These are phyloP conservation scores for Sciurus niger DNA, from an alignment of 2,113 vertebrate species.

Conservation along the genomic window DNA sequence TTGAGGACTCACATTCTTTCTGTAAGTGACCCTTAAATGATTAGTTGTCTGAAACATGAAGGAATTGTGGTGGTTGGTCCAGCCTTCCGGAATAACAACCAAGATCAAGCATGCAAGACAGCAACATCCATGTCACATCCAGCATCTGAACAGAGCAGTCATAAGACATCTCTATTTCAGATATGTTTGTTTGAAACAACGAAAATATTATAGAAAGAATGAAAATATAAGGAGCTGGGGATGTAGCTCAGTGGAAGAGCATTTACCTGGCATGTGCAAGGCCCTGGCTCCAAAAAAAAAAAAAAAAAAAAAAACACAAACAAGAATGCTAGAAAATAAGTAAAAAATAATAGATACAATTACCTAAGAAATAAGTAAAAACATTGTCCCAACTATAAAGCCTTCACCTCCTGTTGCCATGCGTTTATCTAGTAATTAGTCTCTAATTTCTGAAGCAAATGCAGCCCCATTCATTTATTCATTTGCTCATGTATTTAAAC, in stretches of 20 bases:
- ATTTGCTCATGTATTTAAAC: not conserved
- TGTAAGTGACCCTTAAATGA: no score
- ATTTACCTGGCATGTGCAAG: no score
- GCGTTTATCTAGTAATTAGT: not conserved
- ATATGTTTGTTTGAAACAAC: not conserved
- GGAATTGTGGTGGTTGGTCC: not conserved
- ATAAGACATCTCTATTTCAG: not conserved
- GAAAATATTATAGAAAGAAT: not conserved
- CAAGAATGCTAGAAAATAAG: not conserved
- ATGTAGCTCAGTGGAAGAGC: no score
- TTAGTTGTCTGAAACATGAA: no score
- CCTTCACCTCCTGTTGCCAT: not conserved
- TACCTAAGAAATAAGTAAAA: not conserved
- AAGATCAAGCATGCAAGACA: not conserved
- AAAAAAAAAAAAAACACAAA: not conserved
- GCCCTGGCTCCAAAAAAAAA: not conserved
- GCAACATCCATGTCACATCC: no score
- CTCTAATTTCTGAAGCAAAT: not conserved
- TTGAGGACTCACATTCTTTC: no score
- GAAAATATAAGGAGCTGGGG: no score
- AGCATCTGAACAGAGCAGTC: not conserved
- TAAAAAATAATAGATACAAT: not conserved
- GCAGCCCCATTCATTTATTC: not conserved
- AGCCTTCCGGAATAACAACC: not conserved
- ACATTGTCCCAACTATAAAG: not conserved